Evolutionary conservation across 2,888 invertebrate genomes (phyloP).

Genomic region (Meiosimyza decipiens): DNA sequence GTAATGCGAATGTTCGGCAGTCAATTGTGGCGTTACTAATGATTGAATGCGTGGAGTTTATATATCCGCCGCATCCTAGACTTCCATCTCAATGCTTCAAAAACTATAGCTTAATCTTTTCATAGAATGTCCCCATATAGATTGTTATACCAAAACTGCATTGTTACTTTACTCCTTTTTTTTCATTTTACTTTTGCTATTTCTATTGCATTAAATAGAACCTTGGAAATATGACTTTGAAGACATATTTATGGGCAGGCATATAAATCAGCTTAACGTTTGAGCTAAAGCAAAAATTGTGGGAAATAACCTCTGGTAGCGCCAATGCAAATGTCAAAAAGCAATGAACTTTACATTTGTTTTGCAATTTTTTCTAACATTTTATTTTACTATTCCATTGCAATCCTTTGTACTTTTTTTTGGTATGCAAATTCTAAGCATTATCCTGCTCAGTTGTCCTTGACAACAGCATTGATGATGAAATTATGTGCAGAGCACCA

Average conservation of each 20-base stretch:
- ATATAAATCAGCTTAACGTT: constrained; percentile 34
- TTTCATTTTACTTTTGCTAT: too few relatives aligned
- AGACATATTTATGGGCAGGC: constrained; percentile 35
- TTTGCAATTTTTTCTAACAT: not conserved
- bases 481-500: constrained; percentile 6
- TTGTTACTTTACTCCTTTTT: too few relatives aligned
- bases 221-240: constrained; percentile 32
- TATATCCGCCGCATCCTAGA: too few relatives aligned
- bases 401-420: not conserved
- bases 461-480: constrained; percentile 19
- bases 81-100: too few relatives aligned
- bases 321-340: constrained; percentile 3
- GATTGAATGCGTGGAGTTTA: too few relatives aligned
- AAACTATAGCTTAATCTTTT: too few relatives aligned
- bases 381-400: constrained; percentile 3
- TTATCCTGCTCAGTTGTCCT: constrained; percentile 14
- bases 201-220: too few relatives aligned
- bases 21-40: too few relatives aligned
- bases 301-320: not conserved
- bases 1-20: too few relatives aligned
- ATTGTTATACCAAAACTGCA: too few relatives aligned
- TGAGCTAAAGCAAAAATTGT: not conserved
- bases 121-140: too few relatives aligned
- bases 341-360: constrained; percentile 27
- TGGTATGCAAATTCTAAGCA: not conserved